Percentiles rank a stretch among this genome's conserved stretches.
phyloP scores from a whole-genome alignment of 1,140 invertebrate genomes.

The Tetragnatha versicolor region DNA sequence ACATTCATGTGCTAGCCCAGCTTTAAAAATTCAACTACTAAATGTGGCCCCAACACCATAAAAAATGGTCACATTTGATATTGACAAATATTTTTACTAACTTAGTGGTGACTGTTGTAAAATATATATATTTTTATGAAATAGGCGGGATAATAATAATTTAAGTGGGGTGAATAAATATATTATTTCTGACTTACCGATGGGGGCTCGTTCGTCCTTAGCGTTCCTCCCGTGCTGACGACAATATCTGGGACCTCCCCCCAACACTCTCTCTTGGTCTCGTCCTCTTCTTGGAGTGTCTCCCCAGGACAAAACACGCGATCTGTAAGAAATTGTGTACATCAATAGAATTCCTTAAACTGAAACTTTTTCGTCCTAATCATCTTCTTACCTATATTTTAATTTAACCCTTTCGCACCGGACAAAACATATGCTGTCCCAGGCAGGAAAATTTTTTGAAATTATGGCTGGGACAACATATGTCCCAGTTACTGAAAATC shows the following conservation, averaged over 20 bases:
- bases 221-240: slow-evolving; percentile 30
- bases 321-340: too few species aligned
- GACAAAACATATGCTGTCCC: too few species aligned
- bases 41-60: neutral
- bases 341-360: too few species aligned
- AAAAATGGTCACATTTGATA: neutral
- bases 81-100: neutral
- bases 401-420: too few species aligned
- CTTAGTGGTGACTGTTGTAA: neutral
- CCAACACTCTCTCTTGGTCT: slow-evolving; percentile 31
- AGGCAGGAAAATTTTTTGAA: too few species aligned
- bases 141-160: neutral
- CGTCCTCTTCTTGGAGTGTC: slow-evolving; percentile 35
- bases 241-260: slow-evolving; percentile 45
- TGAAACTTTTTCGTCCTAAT: too few species aligned
- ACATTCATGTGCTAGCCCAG: too few species aligned
- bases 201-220: neutral
- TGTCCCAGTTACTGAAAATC: too few species aligned
- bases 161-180: neutral
- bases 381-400: too few species aligned
- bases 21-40: too few species aligned
- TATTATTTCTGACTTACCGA: neutral
- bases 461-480: too few species aligned
- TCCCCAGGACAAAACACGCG: slow-evolving; percentile 19
- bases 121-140: neutral